Base-by-base conservation (phyloP, 2,888 invertebrate genomes). In the Epinotia bilunana region DNA sequence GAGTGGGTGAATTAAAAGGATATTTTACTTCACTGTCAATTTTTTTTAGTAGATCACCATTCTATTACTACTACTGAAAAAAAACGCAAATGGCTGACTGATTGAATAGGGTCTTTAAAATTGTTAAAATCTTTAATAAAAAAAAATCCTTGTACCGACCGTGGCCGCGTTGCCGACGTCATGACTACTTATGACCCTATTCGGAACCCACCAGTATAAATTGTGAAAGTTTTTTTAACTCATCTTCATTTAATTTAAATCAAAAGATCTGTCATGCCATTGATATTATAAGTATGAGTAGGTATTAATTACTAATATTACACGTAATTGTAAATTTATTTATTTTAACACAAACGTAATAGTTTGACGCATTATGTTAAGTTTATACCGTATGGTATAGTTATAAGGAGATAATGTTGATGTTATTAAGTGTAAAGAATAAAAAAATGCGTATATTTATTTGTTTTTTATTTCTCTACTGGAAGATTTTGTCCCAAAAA, bases 181-280 rank as follows among this genome's bases (percentile, higher is more conserved):
- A 28, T 28, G 23, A 28, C 23, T 28, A 3, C 23, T 28, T 28
- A 28, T 28, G 3, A 28, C 23, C 23, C 23, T 28, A 20, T 33
- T 33, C 7, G 7, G 7, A 33, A 33, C 33, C 33, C 33, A 33
- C 9, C 9, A 39, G 9, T 39, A 9, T 39, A 39, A 39, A 9
- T 39, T 39, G 39, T 39, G 39, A 9, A 39, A 39, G 39, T 39
- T 39, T 39, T 39, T 39, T 1, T 39, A 39, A 39, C 18, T 43
- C 33, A 57, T 39, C 3, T 68, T 57, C 43, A 62, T 18, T 6
- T 55, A 68, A 64, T 72, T 72, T 46, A 78, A 81, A 83, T 82
- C 79, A 77, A 83, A 83, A 84, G 85, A 89, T 89, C 87, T 90
- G 87, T 88, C 85, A 88, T 87, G 84, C 89, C 88, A 90, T 90